phyloP scores from a whole-genome alignment of 1,140 invertebrate genomes.

The Cyclina sinensis region DNA sequence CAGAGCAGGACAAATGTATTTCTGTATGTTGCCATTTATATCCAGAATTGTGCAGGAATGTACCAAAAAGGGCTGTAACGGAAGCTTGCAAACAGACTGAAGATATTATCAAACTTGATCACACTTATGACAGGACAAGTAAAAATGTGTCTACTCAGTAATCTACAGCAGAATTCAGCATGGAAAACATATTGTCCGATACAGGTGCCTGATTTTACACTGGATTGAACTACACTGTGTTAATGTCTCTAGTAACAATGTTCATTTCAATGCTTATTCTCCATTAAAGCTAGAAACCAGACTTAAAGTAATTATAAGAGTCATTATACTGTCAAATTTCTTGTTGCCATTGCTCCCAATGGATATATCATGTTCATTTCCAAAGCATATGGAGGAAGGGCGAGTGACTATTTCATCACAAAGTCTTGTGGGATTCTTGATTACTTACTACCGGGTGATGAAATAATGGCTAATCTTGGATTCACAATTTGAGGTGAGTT shows the following conservation, averaged over 20 bases:
- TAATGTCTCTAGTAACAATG: not conserved
- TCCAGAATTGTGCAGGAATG: constrained; percentile 12
- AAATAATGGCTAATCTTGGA: constrained; percentile 73
- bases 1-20: not conserved
- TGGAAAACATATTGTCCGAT: not conserved
- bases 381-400: constrained; percentile 75
- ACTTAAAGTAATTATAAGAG: constrained; percentile 69
- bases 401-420: constrained; percentile 77
- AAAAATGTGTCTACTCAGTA: not conserved
- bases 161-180: not conserved
- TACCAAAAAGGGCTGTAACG: not conserved
- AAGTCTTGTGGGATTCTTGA: constrained; percentile 77
- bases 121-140: not conserved
- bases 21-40: constrained; percentile 12
- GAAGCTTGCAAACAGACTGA: constrained; percentile 9
- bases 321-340: constrained; percentile 76
- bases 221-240: not conserved
- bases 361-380: constrained; percentile 79
- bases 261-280: constrained; percentile 66
- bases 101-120: constrained; percentile 15
- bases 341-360: constrained; percentile 79
- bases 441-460: constrained; percentile 73
- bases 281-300: constrained; percentile 25
- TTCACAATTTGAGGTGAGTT: constrained; percentile 69
- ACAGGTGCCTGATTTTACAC: constrained; percentile 18